These are phyloP conservation scores for Vipera latastei DNA, from an alignment of 2,797 vertebrate species.

Conservation along the genomic window DNA sequence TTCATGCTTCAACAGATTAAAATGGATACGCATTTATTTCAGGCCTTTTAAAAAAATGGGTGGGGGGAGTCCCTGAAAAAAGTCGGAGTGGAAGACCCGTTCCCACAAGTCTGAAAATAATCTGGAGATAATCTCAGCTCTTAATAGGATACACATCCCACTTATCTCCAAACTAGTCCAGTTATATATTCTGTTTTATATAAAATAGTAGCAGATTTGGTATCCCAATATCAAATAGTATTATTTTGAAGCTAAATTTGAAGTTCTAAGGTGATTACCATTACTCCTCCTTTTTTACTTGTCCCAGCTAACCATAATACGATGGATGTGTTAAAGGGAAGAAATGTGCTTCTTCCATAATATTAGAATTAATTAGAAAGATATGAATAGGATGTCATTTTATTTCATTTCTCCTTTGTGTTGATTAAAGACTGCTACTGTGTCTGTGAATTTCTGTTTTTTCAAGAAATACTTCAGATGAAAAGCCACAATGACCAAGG, in stretches of 20 bases:
- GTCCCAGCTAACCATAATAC: neutral
- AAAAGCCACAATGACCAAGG: neutral
- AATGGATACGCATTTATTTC: neutral
- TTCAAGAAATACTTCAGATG: neutral
- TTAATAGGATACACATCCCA: neutral
- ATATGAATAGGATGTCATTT: neutral
- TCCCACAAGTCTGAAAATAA: neutral
- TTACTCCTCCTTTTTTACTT: neutral
- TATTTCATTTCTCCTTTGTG: neutral
- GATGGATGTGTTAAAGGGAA: neutral
- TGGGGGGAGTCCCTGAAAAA: neutral
- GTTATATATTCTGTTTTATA: neutral
- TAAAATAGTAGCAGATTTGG: neutral
- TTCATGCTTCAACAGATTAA: neutral
- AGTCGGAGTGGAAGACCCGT: neutral
- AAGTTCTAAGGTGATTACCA: neutral
- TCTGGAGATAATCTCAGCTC: neutral
- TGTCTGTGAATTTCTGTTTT: neutral
- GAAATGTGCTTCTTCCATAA: neutral
- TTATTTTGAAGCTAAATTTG: neutral
- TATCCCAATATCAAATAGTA: neutral
- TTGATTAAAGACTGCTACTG: neutral
- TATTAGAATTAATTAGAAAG: neutral
- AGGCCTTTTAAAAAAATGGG: neutral
- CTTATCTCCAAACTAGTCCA: neutral